Base-by-base conservation (phyloP, 2,797 vertebrate species). In the Molossus alvarezi region DNA sequence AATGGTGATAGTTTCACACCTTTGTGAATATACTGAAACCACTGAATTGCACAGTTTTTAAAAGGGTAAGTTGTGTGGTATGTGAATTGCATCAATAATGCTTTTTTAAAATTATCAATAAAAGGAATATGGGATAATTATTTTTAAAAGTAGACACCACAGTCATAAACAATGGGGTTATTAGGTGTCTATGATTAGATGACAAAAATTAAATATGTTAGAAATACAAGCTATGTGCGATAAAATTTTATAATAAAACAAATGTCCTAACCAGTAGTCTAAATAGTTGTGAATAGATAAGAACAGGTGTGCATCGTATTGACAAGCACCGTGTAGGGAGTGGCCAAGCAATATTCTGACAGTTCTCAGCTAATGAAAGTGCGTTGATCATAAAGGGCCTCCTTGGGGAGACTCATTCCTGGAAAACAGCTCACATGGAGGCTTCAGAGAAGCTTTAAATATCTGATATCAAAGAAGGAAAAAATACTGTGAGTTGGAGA, bases 401-500 rank as follows among this genome's bases (percentile, higher is more conserved):
- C 62, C 65, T 80, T 89, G 64, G 86, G 41, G 23, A 94, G 75
- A 77, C 6, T 62, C 71, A 69, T 73, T 97, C 86, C 83, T 88
- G 65, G 79, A 29, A 93, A 97, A 83, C 6, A 55, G 57, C 33
- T 89, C 80, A 82, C 77, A 48, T 53, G 85, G 64, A 60, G 62
- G 33, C 71, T 96, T 95, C 62, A 65, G 57, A 84, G 8, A 85
- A 96, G 82, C n/a, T 95, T 96, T 92, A 95, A 96, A 77, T 95
- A 95, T 67, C 37, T 55, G 41, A 95, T 94, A 67, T 25, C 83
- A 91, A 96, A 91, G 55, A 94, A 88, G 33, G 23, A 88, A 84
- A 73, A 94, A 77, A 55, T 48, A 20, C 76, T 87, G 27, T 82
- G 86, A 87, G 14, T 77, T 64, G 9, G 64, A 72, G 58, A 97